Conservation (phyloP, 2,113 vertebrate genomes). For the Thamnophis sirtalis region DNA sequence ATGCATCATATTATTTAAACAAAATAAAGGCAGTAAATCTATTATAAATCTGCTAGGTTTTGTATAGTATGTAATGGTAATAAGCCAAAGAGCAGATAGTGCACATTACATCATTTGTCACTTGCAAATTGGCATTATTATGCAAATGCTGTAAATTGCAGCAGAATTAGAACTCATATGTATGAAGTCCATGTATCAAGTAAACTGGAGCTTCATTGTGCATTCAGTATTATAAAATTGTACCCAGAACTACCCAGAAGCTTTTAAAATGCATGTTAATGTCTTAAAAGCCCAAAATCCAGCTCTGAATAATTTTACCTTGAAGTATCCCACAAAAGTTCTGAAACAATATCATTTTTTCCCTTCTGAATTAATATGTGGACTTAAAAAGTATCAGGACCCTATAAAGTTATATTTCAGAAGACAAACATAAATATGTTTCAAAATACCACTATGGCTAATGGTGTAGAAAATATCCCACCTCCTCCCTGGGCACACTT, state of each 20-base stretch:
- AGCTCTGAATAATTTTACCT: background rate
- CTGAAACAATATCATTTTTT: background rate
- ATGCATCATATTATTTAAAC: background rate
- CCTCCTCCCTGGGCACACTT: background rate
- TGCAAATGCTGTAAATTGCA: background rate
- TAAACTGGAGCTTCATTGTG: background rate
- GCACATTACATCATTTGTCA: background rate
- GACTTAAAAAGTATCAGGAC: background rate
- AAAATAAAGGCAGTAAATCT: background rate
- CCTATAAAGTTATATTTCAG: background rate
- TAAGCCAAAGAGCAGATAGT: background rate
- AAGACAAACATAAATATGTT: background rate
- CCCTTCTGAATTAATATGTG: background rate
- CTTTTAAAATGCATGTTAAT: background rate
- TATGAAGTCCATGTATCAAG: background rate
- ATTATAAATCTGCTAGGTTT: background rate
- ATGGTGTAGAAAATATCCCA: background rate
- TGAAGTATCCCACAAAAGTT: background rate
- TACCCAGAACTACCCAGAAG: background rate
- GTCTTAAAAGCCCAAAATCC: background rate
- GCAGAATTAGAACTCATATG: background rate
- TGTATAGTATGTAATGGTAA: background rate
- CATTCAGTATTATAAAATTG: background rate
- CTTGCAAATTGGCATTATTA: background rate
- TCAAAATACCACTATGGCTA: background rate